These are phyloP conservation scores for Tolypeutes matacus DNA, from an alignment of 2,797 vertebrate genomes.

Conservation along the genomic window DNA sequence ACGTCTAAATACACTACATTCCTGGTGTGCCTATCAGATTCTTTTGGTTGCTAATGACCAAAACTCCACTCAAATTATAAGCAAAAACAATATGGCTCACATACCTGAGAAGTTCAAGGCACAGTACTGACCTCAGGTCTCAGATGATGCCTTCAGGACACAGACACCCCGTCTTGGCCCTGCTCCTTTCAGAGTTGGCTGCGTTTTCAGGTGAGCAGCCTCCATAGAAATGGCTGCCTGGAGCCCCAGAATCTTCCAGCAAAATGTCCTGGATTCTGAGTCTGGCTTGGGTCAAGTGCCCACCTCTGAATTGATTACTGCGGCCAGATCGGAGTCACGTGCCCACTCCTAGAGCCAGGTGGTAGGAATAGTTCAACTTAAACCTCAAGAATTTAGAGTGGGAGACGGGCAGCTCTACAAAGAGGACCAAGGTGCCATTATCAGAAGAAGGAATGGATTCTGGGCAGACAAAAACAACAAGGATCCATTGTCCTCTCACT, in stretches of 20 bases:
- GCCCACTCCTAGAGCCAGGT: background rate
- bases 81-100: background rate
- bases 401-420: background rate
- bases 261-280: background rate
- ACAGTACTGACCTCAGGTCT: background rate
- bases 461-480: background rate
- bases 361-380: background rate
- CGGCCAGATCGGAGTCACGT: background rate
- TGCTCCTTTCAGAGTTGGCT: background rate
- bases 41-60: background rate
- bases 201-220: background rate
- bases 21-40: background rate
- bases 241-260: background rate
- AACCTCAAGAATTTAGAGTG: background rate
- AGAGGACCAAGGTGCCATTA: background rate
- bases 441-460: background rate
- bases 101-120: background rate
- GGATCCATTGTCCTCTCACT: background rate
- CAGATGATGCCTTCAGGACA: background rate
- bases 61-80: background rate
- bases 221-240: background rate
- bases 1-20: background rate
- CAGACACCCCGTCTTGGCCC: background rate
- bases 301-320: background rate
- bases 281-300: background rate